Base-by-base conservation (phyloP, 2,888 invertebrate genomes). In the Drosophila fungiperda region DNA sequence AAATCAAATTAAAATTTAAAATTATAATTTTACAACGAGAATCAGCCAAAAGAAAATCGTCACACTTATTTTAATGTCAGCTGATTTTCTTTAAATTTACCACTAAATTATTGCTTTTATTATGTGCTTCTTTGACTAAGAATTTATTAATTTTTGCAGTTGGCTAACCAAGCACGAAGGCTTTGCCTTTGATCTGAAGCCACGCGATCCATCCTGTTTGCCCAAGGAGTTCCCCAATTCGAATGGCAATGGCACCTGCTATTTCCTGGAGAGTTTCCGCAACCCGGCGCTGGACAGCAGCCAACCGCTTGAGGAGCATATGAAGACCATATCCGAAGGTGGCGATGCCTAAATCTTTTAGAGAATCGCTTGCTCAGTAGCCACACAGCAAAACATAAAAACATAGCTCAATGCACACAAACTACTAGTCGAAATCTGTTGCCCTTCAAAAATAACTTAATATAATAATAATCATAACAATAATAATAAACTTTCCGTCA, bases 191-290 rank as follows among this genome's bases (percentile, higher is more conserved):
- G 94, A 95, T 83, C 95, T 97, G 93, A 96, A 96, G 90, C 94
- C 96, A 17, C 95, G 98, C 78, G 95, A 96, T 87, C 95, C 95
- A 50, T 95, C 95, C 67, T 97, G 96, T 93, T 95, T 98, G 82
- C 98, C 98, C 12, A 96, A 96, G 93, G 97, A 97, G 87, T 97
- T 97, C 94, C 96, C 97, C 52, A 94, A 95, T 85, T 95, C 96
- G 89, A 77, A 73, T 53, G 95, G 96, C 66, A 95, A 95, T 52
- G 97, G 97, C 80, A 97, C 97, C 40, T 98, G 98, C 92, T 95
- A 98, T 94, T 98, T 98, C 93, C 94, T 98, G 62, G 95, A 96
- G 89, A 95, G 95, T 82, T 98, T 97, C 94, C 94, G 94, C 72
- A 96, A 97, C 92, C 95, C 96, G 0, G 94, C 95, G 8, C 94